phyloP scores from a whole-genome alignment of 2,888 invertebrate genomes.

The Acrocera orbiculus region DNA sequence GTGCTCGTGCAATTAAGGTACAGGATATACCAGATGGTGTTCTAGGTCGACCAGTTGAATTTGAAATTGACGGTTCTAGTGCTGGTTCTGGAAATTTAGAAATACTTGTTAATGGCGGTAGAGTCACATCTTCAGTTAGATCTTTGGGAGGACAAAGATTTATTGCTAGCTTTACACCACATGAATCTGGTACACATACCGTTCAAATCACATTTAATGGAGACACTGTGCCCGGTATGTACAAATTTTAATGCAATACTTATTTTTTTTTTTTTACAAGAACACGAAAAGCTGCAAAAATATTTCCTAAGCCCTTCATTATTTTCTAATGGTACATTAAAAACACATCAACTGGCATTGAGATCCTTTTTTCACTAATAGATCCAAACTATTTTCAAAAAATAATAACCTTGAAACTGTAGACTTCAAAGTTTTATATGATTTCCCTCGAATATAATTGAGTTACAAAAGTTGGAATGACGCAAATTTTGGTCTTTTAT shows the following conservation, averaged over 20 bases:
- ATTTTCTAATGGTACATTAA: no score
- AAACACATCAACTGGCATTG: no score
- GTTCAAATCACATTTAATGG: constrained; percentile 92
- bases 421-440: no score
- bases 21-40: constrained; percentile 72
- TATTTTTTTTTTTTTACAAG: no score
- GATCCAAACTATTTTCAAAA: no score
- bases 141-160: constrained; percentile 79
- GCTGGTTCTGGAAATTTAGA: constrained; percentile 96
- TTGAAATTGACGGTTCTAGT: constrained; percentile 89
- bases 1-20: constrained; percentile 72
- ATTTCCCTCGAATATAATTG: no score
- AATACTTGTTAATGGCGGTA: constrained; percentile 85
- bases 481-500: no score
- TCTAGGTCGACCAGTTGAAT: constrained; percentile 83
- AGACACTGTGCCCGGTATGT: constrained; percentile 74
- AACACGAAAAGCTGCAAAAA: no score
- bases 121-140: constrained; percentile 85
- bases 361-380: no score
- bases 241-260: background rate
- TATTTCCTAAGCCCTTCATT: no score
- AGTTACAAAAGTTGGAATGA: no score
- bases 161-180: constrained; percentile 84
- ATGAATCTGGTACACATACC: constrained; percentile 65
- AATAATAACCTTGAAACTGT: no score